Base-by-base conservation (phyloP, 2,113 vertebrate species). In the Cairina moschata region DNA sequence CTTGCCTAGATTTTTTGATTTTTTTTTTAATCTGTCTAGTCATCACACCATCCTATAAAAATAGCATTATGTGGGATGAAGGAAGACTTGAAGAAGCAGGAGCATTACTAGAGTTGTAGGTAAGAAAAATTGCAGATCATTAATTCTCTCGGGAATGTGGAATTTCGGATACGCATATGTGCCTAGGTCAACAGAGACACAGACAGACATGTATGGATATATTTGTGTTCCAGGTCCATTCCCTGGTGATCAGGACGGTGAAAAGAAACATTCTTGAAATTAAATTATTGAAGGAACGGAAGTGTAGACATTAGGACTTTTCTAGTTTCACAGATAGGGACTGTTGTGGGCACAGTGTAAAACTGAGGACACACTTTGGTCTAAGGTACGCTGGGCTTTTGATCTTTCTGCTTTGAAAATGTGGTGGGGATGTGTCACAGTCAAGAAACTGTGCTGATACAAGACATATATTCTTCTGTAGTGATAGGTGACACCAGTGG, bases 31-130 rank as follows among this genome's bases (percentile, higher is more conserved):
- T 90, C 73, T 86, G 63, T 94, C 88, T 96, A 93, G 92, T 95
- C 93, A 96, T 96, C 83, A 93, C 42, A 91, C 42, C 20, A 72
- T 66, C 42, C 48, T 69, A 66, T 93, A 73, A 88, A 96, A 94
- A 95, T 65, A 94, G 38, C 11, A 68, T 72, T 88, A 88, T 0
- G 79, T 96, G 79, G 92, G 91, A 88, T 72, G 83, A 90, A 94
- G 59, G 83, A 90, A 85, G 72, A 34, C 60, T 71, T 88, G 56
- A 66, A 88, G 56, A 83, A 93, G 25, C 18, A 88, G 42, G 48
- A 79, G 66, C 69, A 86, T 79, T 96, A 75, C 92, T 92, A 94
- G 66, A 88, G 38, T 74, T 58, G 88, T 93, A 84, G 80, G 85
- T 0, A 23, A 93, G 80, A 66, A 86, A 88, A 94, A 63, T 21